Percentiles rank a stretch among this genome's conserved stretches.
Conservation (phyloP, 2,113 vertebrate species). For the Megaleporinus macrocephalus region DNA sequence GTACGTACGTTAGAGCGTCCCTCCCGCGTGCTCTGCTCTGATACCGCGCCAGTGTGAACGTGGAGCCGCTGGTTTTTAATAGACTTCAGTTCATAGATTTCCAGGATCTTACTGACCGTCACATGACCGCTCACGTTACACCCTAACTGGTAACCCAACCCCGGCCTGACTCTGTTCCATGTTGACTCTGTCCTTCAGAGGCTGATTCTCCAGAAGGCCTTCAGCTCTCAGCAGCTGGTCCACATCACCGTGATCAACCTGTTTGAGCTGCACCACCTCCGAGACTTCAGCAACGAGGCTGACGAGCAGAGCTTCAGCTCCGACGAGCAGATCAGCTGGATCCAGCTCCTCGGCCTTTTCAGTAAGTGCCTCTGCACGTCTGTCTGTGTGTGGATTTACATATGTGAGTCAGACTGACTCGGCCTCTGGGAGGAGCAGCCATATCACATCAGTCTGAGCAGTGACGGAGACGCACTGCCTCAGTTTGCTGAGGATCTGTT, state of each 20-base stretch:
- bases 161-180: neutral
- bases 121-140: neutral
- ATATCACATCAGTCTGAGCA: neutral
- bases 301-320: constrained; percentile 85
- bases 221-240: constrained; percentile 97
- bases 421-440: neutral
- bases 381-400: neutral
- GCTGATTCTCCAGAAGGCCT: constrained; percentile 93
- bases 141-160: neutral
- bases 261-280: constrained; percentile 95
- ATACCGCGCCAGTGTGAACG: too few relatives aligned
- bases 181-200: constrained; percentile 74
- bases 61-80: neutral
- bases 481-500: neutral
- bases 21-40: too few relatives aligned
- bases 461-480: neutral
- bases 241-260: constrained; percentile 98
- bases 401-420: neutral
- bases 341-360: constrained; percentile 93
- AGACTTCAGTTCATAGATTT: neutral
- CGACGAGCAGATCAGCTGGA: constrained; percentile 91
- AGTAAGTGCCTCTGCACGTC: constrained; percentile 76
- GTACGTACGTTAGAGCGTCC: too few relatives aligned
- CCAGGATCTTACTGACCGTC: neutral
- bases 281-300: constrained; percentile 86